These are phyloP conservation scores for Ceratitis capitata DNA, from an alignment of 1,140 invertebrate species.

Conservation along the genomic window DNA sequence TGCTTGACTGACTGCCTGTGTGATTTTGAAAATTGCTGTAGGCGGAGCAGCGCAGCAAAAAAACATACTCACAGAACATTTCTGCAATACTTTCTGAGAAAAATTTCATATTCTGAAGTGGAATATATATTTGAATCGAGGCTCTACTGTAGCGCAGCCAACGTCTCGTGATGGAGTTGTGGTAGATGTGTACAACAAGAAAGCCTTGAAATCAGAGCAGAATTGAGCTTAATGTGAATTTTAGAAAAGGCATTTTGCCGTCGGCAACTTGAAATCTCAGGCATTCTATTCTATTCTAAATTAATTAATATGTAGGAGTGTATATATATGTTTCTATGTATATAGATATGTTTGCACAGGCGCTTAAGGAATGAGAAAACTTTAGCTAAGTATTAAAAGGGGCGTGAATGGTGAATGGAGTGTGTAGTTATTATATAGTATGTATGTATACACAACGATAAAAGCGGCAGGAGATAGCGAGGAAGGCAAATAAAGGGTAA, in stretches of 20 bases:
- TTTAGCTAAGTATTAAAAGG: constrained; percentile 14
- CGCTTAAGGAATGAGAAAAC: constrained; percentile 16
- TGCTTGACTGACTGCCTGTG: neutral
- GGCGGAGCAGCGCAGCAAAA: neutral
- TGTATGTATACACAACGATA: neutral
- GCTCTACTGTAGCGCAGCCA: neutral
- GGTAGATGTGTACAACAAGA: neutral
- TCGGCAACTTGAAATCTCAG: constrained; percentile 6
- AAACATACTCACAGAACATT: neutral
- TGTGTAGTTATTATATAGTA: neutral
- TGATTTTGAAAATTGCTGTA: constrained; percentile 9
- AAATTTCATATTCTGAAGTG: neutral
- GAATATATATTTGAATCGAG: neutral
- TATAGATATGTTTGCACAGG: no score
- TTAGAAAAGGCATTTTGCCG: neutral
- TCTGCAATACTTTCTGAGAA: neutral
- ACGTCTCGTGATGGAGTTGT: neutral
- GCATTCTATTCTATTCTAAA: neutral
- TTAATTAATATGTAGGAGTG: constrained; percentile 37
- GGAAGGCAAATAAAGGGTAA: neutral
- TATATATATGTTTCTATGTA: no score
- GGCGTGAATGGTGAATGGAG: neutral
- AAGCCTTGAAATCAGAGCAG: neutral
- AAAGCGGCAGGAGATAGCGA: neutral
- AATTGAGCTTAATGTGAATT: neutral